Conservation (phyloP, 2,797 vertebrate species). For the Molossus molossus region DNA sequence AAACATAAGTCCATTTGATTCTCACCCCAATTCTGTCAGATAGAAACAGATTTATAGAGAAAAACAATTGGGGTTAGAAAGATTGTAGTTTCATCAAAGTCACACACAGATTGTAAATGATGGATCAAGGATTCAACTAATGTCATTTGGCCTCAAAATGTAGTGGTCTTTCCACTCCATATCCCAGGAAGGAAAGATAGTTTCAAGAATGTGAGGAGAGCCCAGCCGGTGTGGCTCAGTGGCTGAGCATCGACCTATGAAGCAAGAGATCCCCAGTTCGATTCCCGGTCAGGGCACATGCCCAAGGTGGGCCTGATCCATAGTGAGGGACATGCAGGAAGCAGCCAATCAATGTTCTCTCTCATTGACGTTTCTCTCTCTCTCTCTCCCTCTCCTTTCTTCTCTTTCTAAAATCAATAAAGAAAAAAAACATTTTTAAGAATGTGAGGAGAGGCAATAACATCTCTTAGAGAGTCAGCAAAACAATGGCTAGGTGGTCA, state of each 20-base stretch:
- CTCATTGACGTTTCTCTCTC: neutral
- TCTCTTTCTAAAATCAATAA: neutral
- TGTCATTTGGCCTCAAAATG: slow-evolving; percentile 13
- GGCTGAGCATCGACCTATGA: too few species aligned
- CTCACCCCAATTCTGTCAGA: neutral
- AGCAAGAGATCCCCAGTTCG: too few species aligned
- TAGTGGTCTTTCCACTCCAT: neutral
- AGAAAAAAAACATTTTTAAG: neutral
- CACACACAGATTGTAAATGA: neutral
- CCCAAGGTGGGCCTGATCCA: too few species aligned
- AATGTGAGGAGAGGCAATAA: neutral
- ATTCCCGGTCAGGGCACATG: too few species aligned
- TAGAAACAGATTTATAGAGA: neutral
- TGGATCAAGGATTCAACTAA: neutral
- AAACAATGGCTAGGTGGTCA: neutral
- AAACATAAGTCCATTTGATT: neutral
- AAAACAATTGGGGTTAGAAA: slow-evolving; percentile 1
- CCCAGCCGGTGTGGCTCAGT: too few species aligned
- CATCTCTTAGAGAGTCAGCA: neutral
- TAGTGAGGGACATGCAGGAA: neutral
- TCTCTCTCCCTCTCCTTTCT: neutral
- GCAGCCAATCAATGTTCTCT: neutral
- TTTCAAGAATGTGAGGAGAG: neutral
- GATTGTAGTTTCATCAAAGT: neutral
- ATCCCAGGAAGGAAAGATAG: neutral